phyloP scores from a whole-genome alignment of 2,888 invertebrate species.

The Microplitis deprimator region DNA sequence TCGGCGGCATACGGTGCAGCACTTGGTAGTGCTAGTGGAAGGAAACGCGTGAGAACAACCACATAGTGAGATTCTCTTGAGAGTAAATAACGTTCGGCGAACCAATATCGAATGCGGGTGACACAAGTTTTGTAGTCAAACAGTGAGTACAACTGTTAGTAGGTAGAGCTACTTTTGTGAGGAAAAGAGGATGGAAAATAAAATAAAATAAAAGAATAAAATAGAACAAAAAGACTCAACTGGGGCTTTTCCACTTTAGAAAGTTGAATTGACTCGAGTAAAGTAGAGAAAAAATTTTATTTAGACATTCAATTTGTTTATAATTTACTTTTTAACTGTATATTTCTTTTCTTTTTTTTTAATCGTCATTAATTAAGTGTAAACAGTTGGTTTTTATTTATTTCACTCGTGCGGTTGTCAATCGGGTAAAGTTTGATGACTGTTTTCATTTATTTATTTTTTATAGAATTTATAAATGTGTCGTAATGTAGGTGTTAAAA shows the following conservation, averaged over 20 bases:
- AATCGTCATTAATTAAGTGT: background rate
- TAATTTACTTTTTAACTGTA: background rate
- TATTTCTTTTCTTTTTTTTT: background rate
- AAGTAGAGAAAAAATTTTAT: background rate
- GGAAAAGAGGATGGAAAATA: background rate
- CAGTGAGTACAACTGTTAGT: constrained; percentile 19
- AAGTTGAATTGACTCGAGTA: background rate
- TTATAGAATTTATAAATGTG: background rate
- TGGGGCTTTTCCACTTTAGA: background rate
- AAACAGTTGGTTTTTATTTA: background rate
- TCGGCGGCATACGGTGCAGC: background rate
- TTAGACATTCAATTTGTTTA: background rate
- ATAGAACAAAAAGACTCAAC: background rate
- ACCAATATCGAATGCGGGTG: constrained; percentile 55
- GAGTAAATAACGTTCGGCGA: constrained; percentile 54
- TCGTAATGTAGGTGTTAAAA: background rate
- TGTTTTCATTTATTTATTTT: background rate
- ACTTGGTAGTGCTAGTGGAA: constrained; percentile 12
- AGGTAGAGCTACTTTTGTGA: background rate
- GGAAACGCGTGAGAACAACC: constrained; percentile 16
- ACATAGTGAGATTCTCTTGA: constrained; percentile 18
- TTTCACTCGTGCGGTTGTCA: background rate
- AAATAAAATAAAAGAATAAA: background rate
- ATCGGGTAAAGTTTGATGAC: background rate
- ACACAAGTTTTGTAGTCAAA: constrained; percentile 54